Conservation (phyloP, 2,797 vertebrate species). For the Aplochiton taeniatus region DNA sequence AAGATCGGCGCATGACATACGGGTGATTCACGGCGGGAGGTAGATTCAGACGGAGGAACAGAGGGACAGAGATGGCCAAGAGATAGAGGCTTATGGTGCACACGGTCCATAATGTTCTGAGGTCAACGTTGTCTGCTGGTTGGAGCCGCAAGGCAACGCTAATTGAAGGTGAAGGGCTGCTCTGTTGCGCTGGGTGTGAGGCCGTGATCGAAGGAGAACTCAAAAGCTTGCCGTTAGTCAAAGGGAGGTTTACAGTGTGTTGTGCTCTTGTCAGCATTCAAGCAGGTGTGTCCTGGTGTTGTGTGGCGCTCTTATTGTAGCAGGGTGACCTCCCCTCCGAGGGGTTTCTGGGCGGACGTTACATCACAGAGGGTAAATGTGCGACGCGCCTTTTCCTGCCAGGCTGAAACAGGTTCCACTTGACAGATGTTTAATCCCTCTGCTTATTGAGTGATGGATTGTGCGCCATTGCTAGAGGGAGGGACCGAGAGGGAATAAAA, state of each 20-base stretch:
- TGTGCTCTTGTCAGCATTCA: not conserved
- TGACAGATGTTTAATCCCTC: slow-evolving; percentile 75
- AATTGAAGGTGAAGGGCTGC: not conserved
- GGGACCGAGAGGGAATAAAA: slow-evolving; percentile 37
- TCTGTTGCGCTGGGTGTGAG: too few relatives aligned
- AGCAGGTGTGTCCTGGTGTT: not conserved
- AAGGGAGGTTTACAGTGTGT: not conserved
- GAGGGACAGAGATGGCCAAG: too few relatives aligned
- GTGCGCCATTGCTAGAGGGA: slow-evolving; percentile 42
- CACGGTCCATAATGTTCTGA: too few relatives aligned
- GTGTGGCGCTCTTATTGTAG: slow-evolving; percentile 25
- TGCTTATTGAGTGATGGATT: slow-evolving; percentile 63
- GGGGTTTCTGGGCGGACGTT: slow-evolving; percentile 46
- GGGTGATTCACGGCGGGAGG: too few relatives aligned
- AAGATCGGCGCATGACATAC: too few relatives aligned
- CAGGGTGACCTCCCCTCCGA: slow-evolving; percentile 55
- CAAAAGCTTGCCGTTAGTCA: too few relatives aligned
- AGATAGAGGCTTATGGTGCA: too few relatives aligned
- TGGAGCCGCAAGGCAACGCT: not conserved
- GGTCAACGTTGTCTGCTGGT: not conserved
- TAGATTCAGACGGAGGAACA: too few relatives aligned
- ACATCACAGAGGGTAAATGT: slow-evolving; percentile 43
- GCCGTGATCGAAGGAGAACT: too few relatives aligned
- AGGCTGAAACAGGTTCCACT: slow-evolving; percentile 46
- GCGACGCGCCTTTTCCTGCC: slow-evolving; percentile 55